Conservation (phyloP, 2,113 vertebrate species). For the Apteryx mantelli region DNA sequence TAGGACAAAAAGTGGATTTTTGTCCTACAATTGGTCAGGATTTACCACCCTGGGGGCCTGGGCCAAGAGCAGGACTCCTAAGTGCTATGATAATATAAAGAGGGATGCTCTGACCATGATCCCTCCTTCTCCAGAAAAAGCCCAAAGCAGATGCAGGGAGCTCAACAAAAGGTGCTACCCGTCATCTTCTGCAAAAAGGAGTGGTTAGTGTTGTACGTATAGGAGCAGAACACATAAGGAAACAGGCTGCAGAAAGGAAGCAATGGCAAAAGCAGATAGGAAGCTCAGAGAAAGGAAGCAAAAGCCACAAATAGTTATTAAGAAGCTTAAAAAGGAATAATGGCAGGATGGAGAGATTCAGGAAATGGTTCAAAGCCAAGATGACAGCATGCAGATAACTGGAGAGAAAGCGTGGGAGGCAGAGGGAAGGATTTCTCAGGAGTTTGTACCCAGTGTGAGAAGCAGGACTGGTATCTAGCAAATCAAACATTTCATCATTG, state of each 20-base stretch:
- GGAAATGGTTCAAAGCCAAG: neutral
- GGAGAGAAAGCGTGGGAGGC: neutral
- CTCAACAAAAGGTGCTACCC: neutral
- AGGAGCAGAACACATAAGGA: neutral
- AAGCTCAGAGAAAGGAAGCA: neutral
- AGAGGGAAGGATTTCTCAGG: neutral
- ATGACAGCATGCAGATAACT: neutral
- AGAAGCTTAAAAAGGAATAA: neutral
- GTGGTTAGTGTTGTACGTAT: accelerated
- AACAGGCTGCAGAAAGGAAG: neutral
- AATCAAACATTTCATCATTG: neutral
- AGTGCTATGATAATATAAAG: neutral
- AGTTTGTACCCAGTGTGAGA: neutral
- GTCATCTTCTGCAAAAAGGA: neutral
- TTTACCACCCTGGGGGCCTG: neutral
- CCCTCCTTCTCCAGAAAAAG: neutral
- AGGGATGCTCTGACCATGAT: neutral
- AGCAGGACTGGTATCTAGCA: neutral
- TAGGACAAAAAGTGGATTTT: neutral
- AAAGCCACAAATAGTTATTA: neutral
- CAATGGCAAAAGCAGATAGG: neutral
- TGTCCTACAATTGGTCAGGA: neutral
- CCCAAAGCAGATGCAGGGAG: neutral
- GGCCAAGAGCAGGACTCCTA: neutral
- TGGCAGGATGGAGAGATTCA: neutral